Percentiles rank a stretch among this genome's conserved stretches.
Evolutionary conservation across 2,888 invertebrate species (phyloP).

Genomic region (Ennomos quercinarius): DNA sequence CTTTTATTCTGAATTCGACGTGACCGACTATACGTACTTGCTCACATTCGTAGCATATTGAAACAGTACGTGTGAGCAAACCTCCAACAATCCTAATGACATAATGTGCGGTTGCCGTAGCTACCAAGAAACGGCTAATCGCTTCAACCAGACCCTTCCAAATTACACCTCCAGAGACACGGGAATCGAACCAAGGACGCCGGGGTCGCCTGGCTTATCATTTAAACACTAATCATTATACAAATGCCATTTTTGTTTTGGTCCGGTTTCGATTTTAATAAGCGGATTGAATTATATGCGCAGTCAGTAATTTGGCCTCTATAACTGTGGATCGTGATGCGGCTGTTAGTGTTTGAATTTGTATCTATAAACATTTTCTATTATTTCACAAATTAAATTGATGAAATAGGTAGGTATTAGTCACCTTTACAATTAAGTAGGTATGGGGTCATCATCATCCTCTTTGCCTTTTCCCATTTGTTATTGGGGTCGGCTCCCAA

Average conservation of each 20-base stretch:
- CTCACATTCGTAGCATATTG: conserved; percentile 36
- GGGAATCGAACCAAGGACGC: conserved; percentile 82
- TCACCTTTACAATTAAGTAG: too few species aligned
- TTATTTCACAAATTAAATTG: neutral
- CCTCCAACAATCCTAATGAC: conserved; percentile 68
- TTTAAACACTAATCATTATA: conserved; percentile 81
- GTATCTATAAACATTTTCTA: conserved; percentile 38
- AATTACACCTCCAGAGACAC: conserved; percentile 84
- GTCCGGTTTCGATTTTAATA: conserved; percentile 68
- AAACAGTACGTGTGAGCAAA: conserved; percentile 56
- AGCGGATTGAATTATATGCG: conserved; percentile 64
- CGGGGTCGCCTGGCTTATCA: conserved; percentile 80
- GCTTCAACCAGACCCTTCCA: conserved; percentile 77
- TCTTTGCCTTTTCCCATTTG: too few species aligned
- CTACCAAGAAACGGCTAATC: conserved; percentile 83
- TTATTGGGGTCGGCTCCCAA: too few species aligned
- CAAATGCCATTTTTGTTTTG: conserved; percentile 81
- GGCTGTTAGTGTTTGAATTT: conserved; percentile 34
- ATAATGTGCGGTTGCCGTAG: conserved; percentile 72
- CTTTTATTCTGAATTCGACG: too few species aligned
- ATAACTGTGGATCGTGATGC: conserved; percentile 62
- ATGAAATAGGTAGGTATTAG: too few species aligned
- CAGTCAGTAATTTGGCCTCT: conserved; percentile 69
- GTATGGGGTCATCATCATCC: too few species aligned
- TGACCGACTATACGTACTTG: too few species aligned